Base-by-base conservation (phyloP, 2,113 vertebrate species). In the cattle (Bos taurus) region DNA sequence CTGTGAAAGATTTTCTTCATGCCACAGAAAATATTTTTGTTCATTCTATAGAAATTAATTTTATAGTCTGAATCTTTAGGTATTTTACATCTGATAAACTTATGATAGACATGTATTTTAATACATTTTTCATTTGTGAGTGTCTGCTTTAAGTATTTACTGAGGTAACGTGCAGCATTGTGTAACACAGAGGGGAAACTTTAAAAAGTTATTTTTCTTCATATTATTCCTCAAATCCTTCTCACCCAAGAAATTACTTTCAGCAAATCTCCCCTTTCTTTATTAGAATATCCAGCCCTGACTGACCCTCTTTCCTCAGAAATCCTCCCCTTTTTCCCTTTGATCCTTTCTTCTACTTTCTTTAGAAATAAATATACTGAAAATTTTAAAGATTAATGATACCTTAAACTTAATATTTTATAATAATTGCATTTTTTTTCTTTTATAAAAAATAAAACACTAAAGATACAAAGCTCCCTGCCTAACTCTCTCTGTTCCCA, bases 201-300 rank as follows among this genome's bases (percentile, higher is more conserved):
- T 95, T 46, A 78, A 36, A 85, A 77, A 43, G 40, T n/a, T 95
- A 36, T 67, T 91, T 82, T 95, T 86, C 54, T 91, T 97, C 40
- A 25, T 59, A 30, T 52, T 1, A 82, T 52, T n/a, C 56, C 5
- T 80, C 33, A 93, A 64, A 82, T 77, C 16, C 64, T 60, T 3
- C 62, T 91, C 15, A 67, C 21, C 6, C 23, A 43, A 59, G 9
- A 88, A 93, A 46, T 6, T 67, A 26, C 48, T 59, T 78, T 25
- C 48, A 40, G 33, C 64, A 90, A 95, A 64, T 21, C 3, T 93
- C 28, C 5, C 12, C 21, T 74, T 81, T 92, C 30, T 86, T 11
- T 40, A 14, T 30, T 52, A 48, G 50, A 78, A 90, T 52, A 5
- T 82, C 46, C 1, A 64, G 26, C 36, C 12, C 54, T 84, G 23